Base-by-base conservation (phyloP, 2,797 vertebrate genomes). In the Pseudochaenichthys georgianus region DNA sequence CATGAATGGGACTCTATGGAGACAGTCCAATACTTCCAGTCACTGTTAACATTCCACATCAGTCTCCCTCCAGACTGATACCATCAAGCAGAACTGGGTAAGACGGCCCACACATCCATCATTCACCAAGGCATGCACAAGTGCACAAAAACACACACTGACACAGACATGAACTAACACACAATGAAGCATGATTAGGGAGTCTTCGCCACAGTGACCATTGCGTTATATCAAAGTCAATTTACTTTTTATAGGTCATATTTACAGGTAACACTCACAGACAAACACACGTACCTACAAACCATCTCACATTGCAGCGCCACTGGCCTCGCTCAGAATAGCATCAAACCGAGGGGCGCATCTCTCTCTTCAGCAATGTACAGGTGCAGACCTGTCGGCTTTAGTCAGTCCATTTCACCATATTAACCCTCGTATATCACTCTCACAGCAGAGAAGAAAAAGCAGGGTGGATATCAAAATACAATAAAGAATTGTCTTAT, bases 1-100 rank as follows among this genome's bases (percentile, higher is more conserved):
- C 85, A 88, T 84, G 85, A 76, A 82, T 81, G 84, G 79, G 77
- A 81, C 68, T 85, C 82, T 86, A 75, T 89, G 89, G 88, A 94
- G 91, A 88, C 81, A 81, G 83, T 84, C 84, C 91, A 91, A 84
- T 83, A 88, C 84, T 86, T 92, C 90, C 80, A 78, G 84, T 78
- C 88, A 79, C 68, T 80, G 88, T 87, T 90, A 93, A 90, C 88
- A 93, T 93, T 94, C 89, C 93, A 89, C 82, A 80, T 88, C 77
- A 83, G 83, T 81, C 87, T 83, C 87, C 75, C 72, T 87, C 83
- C 64, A 64, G 69, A 57, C 72, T 78, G 89, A 93, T 91, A 75
- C 54, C 34, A 88, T 92, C 90, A 70, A n/a, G 70, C 75, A 85
- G 68, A 88, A 78, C 70, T 51, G 62, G 50, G 82, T 63, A 73